A percentile compares a stretch with the other conserved stretches of the same genome.
Evolutionary conservation across 2,113 vertebrate species (phyloP).

Genomic region (Psittacula cyanocephala): DNA sequence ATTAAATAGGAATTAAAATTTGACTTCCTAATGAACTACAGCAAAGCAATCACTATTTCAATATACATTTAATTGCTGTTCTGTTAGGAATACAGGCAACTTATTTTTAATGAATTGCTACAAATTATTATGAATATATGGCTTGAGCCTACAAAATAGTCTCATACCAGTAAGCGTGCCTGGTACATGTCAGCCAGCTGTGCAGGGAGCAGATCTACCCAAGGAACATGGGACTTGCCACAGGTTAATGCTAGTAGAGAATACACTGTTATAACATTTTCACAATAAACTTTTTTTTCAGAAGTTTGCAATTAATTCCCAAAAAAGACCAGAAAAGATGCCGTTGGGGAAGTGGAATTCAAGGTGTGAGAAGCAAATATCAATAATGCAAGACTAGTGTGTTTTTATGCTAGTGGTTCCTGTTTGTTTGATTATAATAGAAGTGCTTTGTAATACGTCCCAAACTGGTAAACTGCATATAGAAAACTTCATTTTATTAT

Average conservation of each 20-base stretch:
- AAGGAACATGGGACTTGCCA: not conserved
- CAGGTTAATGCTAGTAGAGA: not conserved
- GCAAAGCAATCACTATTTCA: constrained; percentile 69
- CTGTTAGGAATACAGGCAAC: constrained; percentile 50
- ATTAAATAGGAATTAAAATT: constrained; percentile 77
- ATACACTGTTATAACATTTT: not conserved
- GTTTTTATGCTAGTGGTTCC: not conserved
- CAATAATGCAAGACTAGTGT: not conserved
- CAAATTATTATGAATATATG: constrained; percentile 45
- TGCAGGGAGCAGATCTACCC: not conserved
- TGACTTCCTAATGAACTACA: constrained; percentile 71
- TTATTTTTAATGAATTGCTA: constrained; percentile 61
- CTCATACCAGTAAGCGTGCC: not conserved
- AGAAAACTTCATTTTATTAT: not conserved
- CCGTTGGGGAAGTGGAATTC: not conserved
- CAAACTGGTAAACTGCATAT: not conserved
- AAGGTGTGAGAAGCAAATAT: not conserved
- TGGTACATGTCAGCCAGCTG: not conserved
- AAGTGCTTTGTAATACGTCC: not conserved
- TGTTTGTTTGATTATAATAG: not conserved
- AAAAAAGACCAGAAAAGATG: not conserved
- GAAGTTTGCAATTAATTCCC: not conserved
- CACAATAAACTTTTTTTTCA: not conserved
- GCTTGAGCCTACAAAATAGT: not conserved
- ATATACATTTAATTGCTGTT: constrained; percentile 51